Evolutionary conservation across 2,888 invertebrate genomes (phyloP), one percentile per base, ranked within the genome.

Genomic region (Taphrorychus bicolor): DNA sequence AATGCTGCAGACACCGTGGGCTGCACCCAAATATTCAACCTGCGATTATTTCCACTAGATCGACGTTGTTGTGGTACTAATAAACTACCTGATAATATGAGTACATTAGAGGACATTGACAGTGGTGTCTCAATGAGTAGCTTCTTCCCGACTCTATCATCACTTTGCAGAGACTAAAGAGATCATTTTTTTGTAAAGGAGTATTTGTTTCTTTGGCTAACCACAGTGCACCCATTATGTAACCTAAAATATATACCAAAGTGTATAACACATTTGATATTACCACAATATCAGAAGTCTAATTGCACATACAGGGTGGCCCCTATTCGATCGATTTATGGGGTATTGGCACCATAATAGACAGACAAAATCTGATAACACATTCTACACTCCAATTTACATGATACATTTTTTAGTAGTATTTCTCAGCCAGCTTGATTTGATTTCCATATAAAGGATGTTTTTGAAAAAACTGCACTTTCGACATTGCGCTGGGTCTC

Each of bases 141-240:
- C 87, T 85, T 54, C 86, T 83, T 0, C 95, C 95, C 21, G 93
- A 93, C 52, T 85, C 81, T 5, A 94, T 82, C 53, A 91, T 90
- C 4, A 87, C 81, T 71, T 87, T 85, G 76, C 93, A 92, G 22
- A 95, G 84, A 66, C 87, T 87, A 71, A 86, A 84, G 45, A 91
- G 79, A 64, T 86, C 84, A 32, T 81, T 73, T 1, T 83, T 78
- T 57, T 87, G 81, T 9, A 87, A 78, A 24, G 78, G 75, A 0
- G 77, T 79, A 69, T 84, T 80, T 2, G 87, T 80, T 69, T 89
- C 86, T 66, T 87, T 85, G 17, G 85, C 83, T 23, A 95, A 79
- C 90, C 92, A 92, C 22, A 93, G 79, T 3, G 89, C 88, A 3
- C 93, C 94, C 72, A 90, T 89, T 0, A 95, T 79, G 75, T 91